Evolutionary conservation across 2,888 invertebrate genomes (phyloP).

Genomic region (Eupelmus urozonus): DNA sequence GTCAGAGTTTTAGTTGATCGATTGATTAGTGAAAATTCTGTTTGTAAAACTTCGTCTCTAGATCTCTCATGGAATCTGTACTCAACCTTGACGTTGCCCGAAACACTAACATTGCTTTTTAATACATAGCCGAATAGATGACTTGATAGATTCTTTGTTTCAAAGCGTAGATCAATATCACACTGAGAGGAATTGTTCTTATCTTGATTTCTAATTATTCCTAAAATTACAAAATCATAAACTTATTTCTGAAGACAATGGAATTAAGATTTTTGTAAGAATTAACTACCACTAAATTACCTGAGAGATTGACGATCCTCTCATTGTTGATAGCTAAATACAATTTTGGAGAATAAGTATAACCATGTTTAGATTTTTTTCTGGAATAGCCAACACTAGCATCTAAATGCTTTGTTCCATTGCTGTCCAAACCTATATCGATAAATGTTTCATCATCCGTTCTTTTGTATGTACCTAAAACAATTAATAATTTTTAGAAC

Average conservation of each 20-base stretch:
- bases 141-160: conserved; percentile 87
- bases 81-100: conserved; percentile 82
- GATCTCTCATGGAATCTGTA: conserved; percentile 81
- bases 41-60: conserved; percentile 75
- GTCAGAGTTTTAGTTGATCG: conserved; percentile 80
- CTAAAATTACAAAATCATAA: conserved; percentile 76
- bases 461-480: conserved; percentile 83
- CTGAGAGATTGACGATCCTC: conserved; percentile 84
- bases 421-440: conserved; percentile 85
- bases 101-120: conserved; percentile 78
- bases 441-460: conserved; percentile 84
- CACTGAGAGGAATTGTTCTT: conserved; percentile 85
- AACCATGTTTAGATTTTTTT: conserved; percentile 82
- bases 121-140: conserved; percentile 86
- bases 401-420: conserved; percentile 85
- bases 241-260: neutral
- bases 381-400: conserved; percentile 82
- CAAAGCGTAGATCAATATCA: conserved; percentile 86
- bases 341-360: conserved; percentile 84
- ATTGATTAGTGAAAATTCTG: conserved; percentile 79
- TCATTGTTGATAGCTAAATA: conserved; percentile 86
- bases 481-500: too few relatives aligned
- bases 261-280: neutral
- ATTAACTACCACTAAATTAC: conserved; percentile 79
- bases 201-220: conserved; percentile 82